Percentiles rank a stretch among this genome's conserved stretches.
Evolutionary conservation across 2,888 invertebrate species (phyloP).

Genomic region (Aproaerema taeniolella): DNA sequence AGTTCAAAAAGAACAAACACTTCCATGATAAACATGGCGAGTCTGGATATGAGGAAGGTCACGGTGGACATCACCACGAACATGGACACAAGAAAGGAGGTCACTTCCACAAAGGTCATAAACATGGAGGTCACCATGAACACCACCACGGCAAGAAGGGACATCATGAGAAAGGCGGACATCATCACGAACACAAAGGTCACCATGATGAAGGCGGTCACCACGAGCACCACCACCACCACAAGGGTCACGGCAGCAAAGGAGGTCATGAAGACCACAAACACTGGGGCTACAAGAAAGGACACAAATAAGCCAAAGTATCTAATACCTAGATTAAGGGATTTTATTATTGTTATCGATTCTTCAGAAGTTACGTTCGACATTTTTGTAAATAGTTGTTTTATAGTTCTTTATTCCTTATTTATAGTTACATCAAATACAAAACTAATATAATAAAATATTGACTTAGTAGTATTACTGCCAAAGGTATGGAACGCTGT

Average conservation of each 20-base stretch:
- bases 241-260: slow-evolving; percentile 85
- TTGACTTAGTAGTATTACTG: too few species aligned
- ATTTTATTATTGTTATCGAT: slow-evolving; percentile 16
- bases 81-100: slow-evolving; percentile 89
- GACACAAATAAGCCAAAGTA: slow-evolving; percentile 46
- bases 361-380: too few species aligned
- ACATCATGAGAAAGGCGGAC: slow-evolving; percentile 86
- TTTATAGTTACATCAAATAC: too few species aligned
- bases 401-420: too few species aligned
- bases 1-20: slow-evolving; percentile 90
- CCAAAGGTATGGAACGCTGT: too few species aligned
- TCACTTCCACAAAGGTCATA: slow-evolving; percentile 86
- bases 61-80: slow-evolving; percentile 86
- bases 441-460: too few species aligned
- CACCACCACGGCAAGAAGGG: slow-evolving; percentile 89
- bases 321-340: not conserved
- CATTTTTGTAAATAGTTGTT: too few species aligned
- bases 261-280: slow-evolving; percentile 88
- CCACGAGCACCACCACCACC: slow-evolving; percentile 86
- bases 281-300: slow-evolving; percentile 83
- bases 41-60: slow-evolving; percentile 85
- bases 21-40: slow-evolving; percentile 91
- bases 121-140: slow-evolving; percentile 85
- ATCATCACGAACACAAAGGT: slow-evolving; percentile 87
- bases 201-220: slow-evolving; percentile 88